phyloP scores from a whole-genome alignment of 2,113 vertebrate species.

The Sinocyclocheilus rhinocerous region DNA sequence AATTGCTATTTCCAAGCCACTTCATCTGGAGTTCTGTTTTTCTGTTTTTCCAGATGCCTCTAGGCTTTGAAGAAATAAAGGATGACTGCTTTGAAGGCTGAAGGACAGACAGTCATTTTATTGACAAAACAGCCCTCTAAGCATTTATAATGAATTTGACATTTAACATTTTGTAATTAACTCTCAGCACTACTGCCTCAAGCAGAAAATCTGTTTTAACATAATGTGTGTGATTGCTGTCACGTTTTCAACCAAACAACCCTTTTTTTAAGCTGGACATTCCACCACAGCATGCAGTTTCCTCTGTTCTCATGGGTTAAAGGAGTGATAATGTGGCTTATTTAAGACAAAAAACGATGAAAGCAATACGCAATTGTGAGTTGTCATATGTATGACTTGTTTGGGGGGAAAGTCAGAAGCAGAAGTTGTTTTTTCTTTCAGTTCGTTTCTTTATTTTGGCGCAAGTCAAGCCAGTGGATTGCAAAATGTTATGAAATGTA shows the following conservation, averaged over 20 bases:
- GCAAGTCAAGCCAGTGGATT: background rate
- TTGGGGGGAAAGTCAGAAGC: conserved; percentile 1
- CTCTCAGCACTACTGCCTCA: background rate
- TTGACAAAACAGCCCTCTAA: conserved; percentile 1
- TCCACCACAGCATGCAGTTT: conserved; percentile 4
- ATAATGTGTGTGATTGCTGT: background rate
- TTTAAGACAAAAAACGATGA: background rate
- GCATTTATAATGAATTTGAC: background rate
- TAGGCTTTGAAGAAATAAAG: background rate
- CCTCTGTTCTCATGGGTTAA: conserved; percentile 20
- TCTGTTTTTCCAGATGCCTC: background rate
- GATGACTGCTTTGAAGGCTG: background rate
- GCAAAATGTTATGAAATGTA: background rate
- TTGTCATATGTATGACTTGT: background rate
- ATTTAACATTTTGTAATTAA: background rate
- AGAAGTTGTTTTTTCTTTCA: conserved; percentile 4
- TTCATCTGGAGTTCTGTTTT: background rate
- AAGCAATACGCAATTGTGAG: background rate
- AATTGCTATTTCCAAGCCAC: background rate
- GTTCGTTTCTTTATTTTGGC: background rate
- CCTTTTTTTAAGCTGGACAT: background rate
- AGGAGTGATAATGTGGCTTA: background rate
- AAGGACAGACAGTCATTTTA: background rate
- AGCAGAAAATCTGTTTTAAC: background rate
- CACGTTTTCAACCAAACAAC: background rate